Conservation (phyloP, 2,888 invertebrate genomes). For the Schizaphis graminum region DNA sequence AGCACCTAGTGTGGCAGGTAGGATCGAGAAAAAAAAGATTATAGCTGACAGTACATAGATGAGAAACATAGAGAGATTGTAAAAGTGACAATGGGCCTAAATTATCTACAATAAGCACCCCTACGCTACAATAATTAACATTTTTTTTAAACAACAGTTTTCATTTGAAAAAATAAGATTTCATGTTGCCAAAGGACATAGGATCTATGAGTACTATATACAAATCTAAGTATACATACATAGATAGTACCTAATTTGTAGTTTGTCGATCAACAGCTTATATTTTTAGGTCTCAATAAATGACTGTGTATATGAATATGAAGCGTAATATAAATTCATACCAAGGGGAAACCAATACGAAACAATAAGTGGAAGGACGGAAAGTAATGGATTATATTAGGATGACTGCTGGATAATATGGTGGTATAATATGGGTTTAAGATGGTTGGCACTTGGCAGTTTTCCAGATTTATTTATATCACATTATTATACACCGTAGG, state of each 20-base stretch:
- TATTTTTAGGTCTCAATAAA: neutral
- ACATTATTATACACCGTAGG: neutral
- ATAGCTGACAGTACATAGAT: no score
- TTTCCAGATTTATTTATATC: neutral
- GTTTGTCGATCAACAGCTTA: neutral
- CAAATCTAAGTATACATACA: neutral
- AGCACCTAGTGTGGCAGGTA: no score
- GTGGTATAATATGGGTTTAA: neutral
- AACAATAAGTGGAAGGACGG: neutral
- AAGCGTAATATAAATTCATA: neutral
- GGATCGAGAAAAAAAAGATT: no score
- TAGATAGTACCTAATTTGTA: neutral
- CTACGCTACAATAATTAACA: neutral
- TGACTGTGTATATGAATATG: neutral
- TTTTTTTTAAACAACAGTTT: neutral
- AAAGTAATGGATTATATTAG: neutral
- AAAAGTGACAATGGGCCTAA: no score
- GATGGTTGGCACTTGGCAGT: neutral
- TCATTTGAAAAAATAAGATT: neutral
- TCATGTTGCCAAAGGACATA: neutral
- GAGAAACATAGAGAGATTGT: no score
- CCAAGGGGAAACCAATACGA: neutral
- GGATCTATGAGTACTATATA: neutral
- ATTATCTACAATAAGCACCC: no score
- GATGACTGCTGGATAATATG: neutral